Base-by-base conservation (phyloP, 2,113 vertebrate genomes). In the Ondatra zibethicus region DNA sequence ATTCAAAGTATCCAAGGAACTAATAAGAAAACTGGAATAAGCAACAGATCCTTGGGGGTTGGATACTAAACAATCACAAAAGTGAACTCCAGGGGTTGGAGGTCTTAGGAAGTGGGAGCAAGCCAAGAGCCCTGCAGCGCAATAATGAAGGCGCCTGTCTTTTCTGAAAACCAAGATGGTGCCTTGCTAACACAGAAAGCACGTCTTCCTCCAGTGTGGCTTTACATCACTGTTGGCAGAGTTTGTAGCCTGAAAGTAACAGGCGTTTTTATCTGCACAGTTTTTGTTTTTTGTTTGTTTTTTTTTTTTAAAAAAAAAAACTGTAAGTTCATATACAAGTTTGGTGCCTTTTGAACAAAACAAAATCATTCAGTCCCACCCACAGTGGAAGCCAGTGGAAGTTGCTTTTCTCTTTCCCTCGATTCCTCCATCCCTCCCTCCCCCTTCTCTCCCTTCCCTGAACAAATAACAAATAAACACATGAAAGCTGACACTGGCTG, bases 351-450 rank as follows among this genome's bases (percentile, higher is more conserved):
- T 78, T 72, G 23, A 92, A 73, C 10, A 82, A 36, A 81, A n/a
- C 6, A 16, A 36, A 89, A 72, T 63, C 23, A 77, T 31, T 76
- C 23, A 42, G 27, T n/a, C 42, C 45, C 5, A 10, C 84, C 77
- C 78, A 45, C 45, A 25, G 52, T 5, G 31, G 47, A 89, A 88
- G 68, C 39, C 47, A 65, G 21, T 50, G 36, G 89, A 82, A 36
- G 66, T 29, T 36, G 42, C 72, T 33, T 72, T 66, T 47, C 45
- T 4, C 17, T 27, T 45, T 5, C 45, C 12, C 47, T 50, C 3
- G 17, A 1, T 39, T 7, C 7, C 4, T 36, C 36, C 16, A 6
- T 17, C 33, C 6, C 11, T 7, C 0, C 16, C 12, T 3, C 14
- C 36, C 14, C 6, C 2, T 14, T 36, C 16, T 7, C 70, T 39